These are phyloP conservation scores for Carcharodon carcharias DNA, from an alignment of 2,797 vertebrate species.

Conservation along the genomic window DNA sequence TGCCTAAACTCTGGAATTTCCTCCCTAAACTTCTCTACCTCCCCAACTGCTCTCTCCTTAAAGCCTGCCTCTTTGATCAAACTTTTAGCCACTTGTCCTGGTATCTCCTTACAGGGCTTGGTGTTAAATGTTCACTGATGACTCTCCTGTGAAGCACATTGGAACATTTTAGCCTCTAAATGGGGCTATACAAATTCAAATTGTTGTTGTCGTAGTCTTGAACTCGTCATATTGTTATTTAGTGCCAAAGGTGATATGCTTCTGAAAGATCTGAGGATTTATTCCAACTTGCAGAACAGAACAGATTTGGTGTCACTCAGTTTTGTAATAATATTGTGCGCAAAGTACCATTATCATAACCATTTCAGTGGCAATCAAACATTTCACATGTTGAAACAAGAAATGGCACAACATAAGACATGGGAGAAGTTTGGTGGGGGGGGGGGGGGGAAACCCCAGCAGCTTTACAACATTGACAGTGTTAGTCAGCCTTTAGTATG, in stretches of 20 bases:
- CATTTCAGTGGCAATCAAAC: neutral
- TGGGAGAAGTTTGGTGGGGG: neutral
- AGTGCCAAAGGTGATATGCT: neutral
- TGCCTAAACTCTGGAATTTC: neutral
- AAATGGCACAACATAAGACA: neutral
- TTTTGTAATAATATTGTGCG: neutral
- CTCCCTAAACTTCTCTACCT: neutral
- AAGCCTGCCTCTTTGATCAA: neutral
- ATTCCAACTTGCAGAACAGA: neutral
- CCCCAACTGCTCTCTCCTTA: neutral
- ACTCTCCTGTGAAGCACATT: neutral
- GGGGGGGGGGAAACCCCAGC: neutral
- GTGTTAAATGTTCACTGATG: neutral
- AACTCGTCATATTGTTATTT: neutral
- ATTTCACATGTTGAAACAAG: neutral
- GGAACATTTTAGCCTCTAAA: neutral
- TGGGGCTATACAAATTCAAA: neutral
- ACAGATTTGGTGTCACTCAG: neutral
- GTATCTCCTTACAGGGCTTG: neutral
- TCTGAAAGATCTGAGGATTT: neutral
- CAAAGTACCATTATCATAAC: neutral
- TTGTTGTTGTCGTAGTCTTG: neutral
- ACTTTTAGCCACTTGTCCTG: neutral
- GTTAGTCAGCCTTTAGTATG: slow-evolving; percentile 13
- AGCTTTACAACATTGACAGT: neutral